These are phyloP conservation scores for Drosophila birchii DNA, from an alignment of 2,888 invertebrate species.

Conservation along the genomic window DNA sequence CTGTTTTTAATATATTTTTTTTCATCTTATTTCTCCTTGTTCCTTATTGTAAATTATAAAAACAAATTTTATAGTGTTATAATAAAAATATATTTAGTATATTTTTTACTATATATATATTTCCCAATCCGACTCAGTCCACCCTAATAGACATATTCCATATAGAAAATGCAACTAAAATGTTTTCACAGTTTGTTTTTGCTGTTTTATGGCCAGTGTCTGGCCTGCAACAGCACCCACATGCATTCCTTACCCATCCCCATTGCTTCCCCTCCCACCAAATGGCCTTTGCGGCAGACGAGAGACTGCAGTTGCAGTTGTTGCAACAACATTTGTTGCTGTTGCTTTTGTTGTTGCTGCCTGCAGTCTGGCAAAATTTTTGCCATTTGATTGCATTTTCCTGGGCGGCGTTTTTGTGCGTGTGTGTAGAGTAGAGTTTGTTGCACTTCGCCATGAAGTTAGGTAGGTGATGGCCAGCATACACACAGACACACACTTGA, in stretches of 20 bases:
- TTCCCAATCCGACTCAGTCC: not conserved
- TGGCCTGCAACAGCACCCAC: slow-evolving; percentile 41
- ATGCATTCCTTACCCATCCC: not conserved
- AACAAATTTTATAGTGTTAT: too few species aligned
- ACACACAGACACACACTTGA: slow-evolving; percentile 22
- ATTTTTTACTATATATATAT: not conserved
- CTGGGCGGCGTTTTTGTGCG: slow-evolving; percentile 56
- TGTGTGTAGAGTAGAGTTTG: slow-evolving; percentile 58
- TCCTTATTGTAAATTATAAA: too few species aligned
- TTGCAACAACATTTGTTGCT: slow-evolving; percentile 33
- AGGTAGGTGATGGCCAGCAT: slow-evolving; percentile 60
- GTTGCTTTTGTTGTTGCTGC: slow-evolving; percentile 27
- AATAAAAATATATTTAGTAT: too few species aligned
- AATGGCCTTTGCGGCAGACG: slow-evolving; percentile 30
- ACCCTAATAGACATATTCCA: slow-evolving; percentile 43
- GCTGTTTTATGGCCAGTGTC: slow-evolving; percentile 72
- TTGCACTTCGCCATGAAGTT: slow-evolving; percentile 63
- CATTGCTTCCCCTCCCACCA: not conserved
- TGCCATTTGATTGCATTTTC: slow-evolving; percentile 77
- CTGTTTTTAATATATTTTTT: not conserved
- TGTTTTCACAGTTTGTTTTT: slow-evolving; percentile 69
- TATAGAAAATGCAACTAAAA: slow-evolving; percentile 77
- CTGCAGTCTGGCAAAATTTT: slow-evolving; percentile 76
- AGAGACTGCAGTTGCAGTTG: slow-evolving; percentile 38
- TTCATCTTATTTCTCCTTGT: not conserved